Evolutionary conservation across 2,888 invertebrate genomes (phyloP).

Genomic region (Conus canariensis): DNA sequence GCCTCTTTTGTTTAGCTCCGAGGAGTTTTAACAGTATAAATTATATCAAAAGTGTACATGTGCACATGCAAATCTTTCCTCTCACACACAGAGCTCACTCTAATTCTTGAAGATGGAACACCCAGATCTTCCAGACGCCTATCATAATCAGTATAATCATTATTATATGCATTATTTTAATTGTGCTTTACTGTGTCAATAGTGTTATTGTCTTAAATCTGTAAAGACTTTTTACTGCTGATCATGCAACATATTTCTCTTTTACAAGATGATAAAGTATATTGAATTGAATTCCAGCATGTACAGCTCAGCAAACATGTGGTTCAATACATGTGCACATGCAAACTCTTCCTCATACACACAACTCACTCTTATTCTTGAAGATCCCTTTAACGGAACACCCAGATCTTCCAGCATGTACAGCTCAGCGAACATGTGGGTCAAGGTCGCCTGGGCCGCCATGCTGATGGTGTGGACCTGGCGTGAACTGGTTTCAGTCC

Average conservation of each 20-base stretch:
- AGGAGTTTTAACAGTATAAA: too few species aligned
- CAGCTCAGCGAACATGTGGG: slow-evolving; percentile 63
- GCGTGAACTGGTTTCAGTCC: neutral
- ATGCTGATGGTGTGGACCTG: neutral
- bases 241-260: too few species aligned
- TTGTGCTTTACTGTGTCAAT: too few species aligned
- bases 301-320: slow-evolving; percentile 62
- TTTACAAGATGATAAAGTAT: too few species aligned
- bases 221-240: too few species aligned
- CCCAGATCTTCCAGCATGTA: slow-evolving; percentile 59
- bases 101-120: slow-evolving; percentile 62
- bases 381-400: slow-evolving; percentile 60
- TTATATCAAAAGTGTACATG: too few species aligned
- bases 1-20: too few species aligned
- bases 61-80: too few species aligned
- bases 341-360: too few species aligned
- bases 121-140: slow-evolving; percentile 55
- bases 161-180: too few species aligned
- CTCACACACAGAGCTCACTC: slow-evolving; percentile 47
- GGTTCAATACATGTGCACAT: slow-evolving; percentile 46
- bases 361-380: slow-evolving; percentile 59
- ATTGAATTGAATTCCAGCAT: slow-evolving; percentile 32
- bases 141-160: too few species aligned
- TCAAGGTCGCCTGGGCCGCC: slow-evolving; percentile 48
- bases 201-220: too few species aligned